phyloP scores from a whole-genome alignment of 2,888 invertebrate species.

The Polymixis flavicincta region DNA sequence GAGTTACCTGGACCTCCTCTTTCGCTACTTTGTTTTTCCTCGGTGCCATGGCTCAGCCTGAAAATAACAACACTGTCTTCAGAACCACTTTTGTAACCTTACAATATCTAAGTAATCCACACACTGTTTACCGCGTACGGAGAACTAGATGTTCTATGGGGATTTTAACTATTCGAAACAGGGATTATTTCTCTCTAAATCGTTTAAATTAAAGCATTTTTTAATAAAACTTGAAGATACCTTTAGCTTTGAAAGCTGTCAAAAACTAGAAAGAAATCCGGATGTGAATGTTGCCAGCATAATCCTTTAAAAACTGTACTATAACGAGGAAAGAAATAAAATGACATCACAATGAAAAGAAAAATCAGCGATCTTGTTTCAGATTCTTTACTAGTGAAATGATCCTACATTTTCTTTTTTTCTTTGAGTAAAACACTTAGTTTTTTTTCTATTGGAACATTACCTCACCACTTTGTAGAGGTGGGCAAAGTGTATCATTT shows the following conservation, averaged over 20 bases:
- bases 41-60: constrained; percentile 96
- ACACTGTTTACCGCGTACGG: constrained; percentile 64
- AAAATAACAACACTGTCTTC: constrained; percentile 84
- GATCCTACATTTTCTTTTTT: background rate
- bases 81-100: constrained; percentile 84
- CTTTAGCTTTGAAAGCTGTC: constrained; percentile 89
- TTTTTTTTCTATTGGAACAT: background rate
- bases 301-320: background rate
- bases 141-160: constrained; percentile 43
- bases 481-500: too few species aligned
- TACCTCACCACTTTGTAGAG: too few species aligned
- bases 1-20: constrained; percentile 98
- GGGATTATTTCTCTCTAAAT: constrained; percentile 73
- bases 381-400: background rate
- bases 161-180: constrained; percentile 49
- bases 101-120: constrained; percentile 83
- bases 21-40: constrained; percentile 99
- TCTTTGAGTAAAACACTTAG: fast-evolving
- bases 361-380: background rate
- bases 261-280: constrained; percentile 84
- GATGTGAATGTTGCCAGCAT: constrained; percentile 53
- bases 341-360: background rate
- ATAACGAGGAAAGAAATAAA: too few species aligned
- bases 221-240: constrained; percentile 78
- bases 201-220: constrained; percentile 67